phyloP scores from a whole-genome alignment of 2,888 invertebrate species.

The Biston betularia region DNA sequence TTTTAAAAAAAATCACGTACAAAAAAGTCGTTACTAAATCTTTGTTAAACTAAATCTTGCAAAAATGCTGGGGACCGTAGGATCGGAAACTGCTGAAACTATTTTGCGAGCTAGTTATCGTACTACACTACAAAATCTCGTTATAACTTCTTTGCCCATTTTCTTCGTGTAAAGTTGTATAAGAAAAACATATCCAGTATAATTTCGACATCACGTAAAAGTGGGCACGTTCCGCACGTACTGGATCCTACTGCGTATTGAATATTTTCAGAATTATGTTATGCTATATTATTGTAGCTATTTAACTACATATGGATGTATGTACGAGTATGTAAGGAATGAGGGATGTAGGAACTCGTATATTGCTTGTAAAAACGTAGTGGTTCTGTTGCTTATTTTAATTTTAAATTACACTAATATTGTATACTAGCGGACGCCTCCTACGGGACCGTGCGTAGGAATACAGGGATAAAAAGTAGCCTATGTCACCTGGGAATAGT shows the following conservation, averaged over 20 bases:
- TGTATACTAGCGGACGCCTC: no score
- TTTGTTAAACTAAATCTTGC: background rate
- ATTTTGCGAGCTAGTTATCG: conserved; percentile 38
- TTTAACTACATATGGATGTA: no score
- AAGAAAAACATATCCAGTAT: conserved; percentile 18
- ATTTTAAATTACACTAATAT: no score
- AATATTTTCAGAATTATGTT: conserved; percentile 10
- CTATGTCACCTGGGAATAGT: no score
- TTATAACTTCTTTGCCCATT: conserved; percentile 41
- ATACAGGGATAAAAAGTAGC: no score
- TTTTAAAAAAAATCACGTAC: background rate
- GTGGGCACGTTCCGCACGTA: conserved; percentile 17
- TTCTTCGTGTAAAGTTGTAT: conserved; percentile 31
- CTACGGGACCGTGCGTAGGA: no score
- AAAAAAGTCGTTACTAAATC: no score
- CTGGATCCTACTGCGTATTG: conserved; percentile 17
- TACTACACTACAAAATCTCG: conserved; percentile 39
- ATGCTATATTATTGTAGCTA: background rate
- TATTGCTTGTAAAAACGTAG: no score
- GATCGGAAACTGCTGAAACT: conserved; percentile 39
- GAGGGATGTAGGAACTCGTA: no score
- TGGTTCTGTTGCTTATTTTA: no score
- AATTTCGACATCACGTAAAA: conserved; percentile 18
- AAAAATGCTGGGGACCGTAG: conserved; percentile 41
- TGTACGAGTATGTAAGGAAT: no score